Conservation (phyloP, 92 coral and sea anemone species). For the Epizoanthus rinbou region DNA sequence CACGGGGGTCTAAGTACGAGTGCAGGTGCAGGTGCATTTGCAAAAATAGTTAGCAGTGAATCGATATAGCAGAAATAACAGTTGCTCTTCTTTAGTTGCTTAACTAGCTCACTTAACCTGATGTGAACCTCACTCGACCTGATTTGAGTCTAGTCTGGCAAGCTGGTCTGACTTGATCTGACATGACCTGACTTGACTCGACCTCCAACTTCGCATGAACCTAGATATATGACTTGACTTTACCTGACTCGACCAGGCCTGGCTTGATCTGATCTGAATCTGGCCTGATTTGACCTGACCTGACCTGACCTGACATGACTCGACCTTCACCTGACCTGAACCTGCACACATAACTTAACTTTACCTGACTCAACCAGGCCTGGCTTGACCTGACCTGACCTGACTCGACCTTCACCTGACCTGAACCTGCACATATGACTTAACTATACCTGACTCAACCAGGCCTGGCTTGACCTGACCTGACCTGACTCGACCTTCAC, state of each 20-base stretch:
- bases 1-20: constrained; percentile 33
- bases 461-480: too few relatives aligned
- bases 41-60: constrained; percentile 43
- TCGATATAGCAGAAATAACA: too few relatives aligned
- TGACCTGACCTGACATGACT: not conserved
- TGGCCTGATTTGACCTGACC: not conserved
- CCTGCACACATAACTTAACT: not conserved
- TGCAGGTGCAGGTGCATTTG: constrained; percentile 61
- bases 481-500: too few relatives aligned
- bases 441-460: not conserved
- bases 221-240: not conserved
- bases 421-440: not conserved
- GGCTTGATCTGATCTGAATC: not conserved
- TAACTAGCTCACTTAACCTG: not conserved
- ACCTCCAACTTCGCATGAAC: too few relatives aligned
- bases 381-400: not conserved
- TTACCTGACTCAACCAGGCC: not conserved
- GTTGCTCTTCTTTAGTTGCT: not conserved
- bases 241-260: not conserved
- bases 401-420: not conserved
- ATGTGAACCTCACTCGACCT: not conserved
- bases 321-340: not conserved
- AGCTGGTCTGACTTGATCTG: not conserved
- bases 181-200: not conserved
- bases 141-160: not conserved